A percentile compares a stretch with the other conserved stretches of the same genome.
Evolutionary conservation across 2,113 vertebrate species (phyloP).

Genomic region (Elachura formosa): DNA sequence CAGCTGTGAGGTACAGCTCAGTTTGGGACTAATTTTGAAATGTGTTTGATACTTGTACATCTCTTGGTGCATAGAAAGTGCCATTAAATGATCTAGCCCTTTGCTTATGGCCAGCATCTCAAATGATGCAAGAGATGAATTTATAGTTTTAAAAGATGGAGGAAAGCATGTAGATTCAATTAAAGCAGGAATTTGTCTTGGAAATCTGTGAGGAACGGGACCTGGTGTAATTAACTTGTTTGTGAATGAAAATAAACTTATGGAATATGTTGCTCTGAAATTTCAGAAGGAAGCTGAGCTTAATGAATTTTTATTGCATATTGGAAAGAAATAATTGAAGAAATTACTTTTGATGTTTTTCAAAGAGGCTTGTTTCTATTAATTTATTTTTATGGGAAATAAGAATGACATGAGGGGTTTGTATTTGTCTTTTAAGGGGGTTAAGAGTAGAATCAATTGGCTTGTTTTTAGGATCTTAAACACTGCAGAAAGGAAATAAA

Average conservation of each 20-base stretch:
- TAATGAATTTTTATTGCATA: slow-evolving; percentile 44
- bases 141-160: background rate
- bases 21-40: background rate
- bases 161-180: background rate
- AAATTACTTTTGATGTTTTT: slow-evolving; percentile 20
- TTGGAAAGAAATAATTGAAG: slow-evolving; percentile 7
- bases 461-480: slow-evolving; percentile 18
- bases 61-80: background rate
- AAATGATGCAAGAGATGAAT: background rate
- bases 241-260: slow-evolving; percentile 25
- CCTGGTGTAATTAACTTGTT: background rate
- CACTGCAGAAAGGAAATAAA: background rate
- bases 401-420: background rate
- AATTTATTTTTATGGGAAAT: slow-evolving; percentile 46
- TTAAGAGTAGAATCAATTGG: background rate
- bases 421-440: background rate
- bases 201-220: background rate
- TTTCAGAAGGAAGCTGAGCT: slow-evolving; percentile 1
- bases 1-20: background rate
- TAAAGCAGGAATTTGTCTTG: background rate
- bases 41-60: background rate
- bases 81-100: background rate
- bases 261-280: slow-evolving; percentile 3
- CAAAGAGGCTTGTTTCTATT: background rate
- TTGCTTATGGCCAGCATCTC: background rate